Base-by-base conservation (phyloP, 2,888 invertebrate species). In the Catocala fraxini region DNA sequence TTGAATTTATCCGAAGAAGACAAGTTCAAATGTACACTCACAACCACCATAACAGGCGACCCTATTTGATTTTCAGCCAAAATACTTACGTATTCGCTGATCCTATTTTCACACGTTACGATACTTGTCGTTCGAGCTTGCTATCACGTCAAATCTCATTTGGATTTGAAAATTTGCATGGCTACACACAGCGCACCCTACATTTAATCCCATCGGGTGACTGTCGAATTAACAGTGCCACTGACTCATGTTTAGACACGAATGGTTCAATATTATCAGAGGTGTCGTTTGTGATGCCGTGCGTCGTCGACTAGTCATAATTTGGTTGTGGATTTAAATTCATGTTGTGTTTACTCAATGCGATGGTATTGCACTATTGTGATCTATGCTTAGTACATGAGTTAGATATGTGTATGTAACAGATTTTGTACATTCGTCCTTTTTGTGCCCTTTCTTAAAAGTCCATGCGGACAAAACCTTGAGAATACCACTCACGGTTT, bases 121-220 rank as follows among this genome's bases (percentile, higher is more conserved):
- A 68, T 70, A 66, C 65, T 68, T 67, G 59, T 61, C 64, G 52
- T 45, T 55, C 60, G 39, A 42, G 62, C 67, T 53, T 57, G 61
- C 68, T 69, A 73, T 78, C 64, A 49, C 63, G 61, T 68, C 64
- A 65, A 65, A 73, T 77, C 77, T 71, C 71, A 79, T 77, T 78
- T 77, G 63, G 65, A 77, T 73, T 74, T 67, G 64, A 69, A 71
- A 67, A 68, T 78, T 75, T 67, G 76, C 71, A 71, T 75, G 72
- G 60, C 49, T 67, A 78, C 66, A 63, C 70, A 68, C 46, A 51
- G 41, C 52, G 59, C 41, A 43, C 51, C 59, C 47, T 49, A 49
- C 33, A 15, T 59, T 59, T 71, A 59, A 66, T 57, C 57, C 63
- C 52, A 51, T 43, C 33, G 56, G 59, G 54, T 63, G 63, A 55